phyloP scores from a whole-genome alignment of 2,888 invertebrate species.

The Euplagia quadripunctaria region DNA sequence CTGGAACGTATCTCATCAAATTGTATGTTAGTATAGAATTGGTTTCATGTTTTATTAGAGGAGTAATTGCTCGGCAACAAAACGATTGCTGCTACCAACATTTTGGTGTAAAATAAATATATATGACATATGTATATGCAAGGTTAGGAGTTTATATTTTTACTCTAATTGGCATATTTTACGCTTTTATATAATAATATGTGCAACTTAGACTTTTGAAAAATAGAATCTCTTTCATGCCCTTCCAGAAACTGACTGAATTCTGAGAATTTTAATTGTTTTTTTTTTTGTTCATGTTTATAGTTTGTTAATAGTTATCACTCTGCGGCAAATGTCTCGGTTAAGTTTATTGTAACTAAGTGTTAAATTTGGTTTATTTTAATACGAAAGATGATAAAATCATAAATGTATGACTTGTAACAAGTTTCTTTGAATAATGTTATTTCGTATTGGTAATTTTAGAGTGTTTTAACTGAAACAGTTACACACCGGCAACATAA shows the following conservation, averaged over 20 bases:
- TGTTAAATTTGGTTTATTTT: no score
- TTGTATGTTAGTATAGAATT: not conserved
- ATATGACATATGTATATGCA: not conserved
- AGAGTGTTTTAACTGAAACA: not conserved
- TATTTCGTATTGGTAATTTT: not conserved
- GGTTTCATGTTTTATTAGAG: conserved; percentile 35
- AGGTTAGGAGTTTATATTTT: not conserved
- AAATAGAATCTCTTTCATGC: not conserved
- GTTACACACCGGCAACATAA: not conserved
- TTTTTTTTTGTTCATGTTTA: not conserved
- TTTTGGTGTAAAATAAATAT: not conserved
- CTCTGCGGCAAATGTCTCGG: not conserved
- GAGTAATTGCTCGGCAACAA: conserved; percentile 24
- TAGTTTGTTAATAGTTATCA: not conserved
- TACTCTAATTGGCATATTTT: not conserved
- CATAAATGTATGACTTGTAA: no score
- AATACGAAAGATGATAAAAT: no score
- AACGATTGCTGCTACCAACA: conserved; percentile 19
- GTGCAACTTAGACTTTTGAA: no score
- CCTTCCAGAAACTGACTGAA: not conserved
- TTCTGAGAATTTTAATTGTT: not conserved
- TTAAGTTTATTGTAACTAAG: not conserved
- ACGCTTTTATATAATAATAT: not conserved
- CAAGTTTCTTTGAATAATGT: not conserved
- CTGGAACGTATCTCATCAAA: not conserved